Base-by-base conservation (phyloP, 2,113 vertebrate genomes). In the Alouatta palliata region DNA sequence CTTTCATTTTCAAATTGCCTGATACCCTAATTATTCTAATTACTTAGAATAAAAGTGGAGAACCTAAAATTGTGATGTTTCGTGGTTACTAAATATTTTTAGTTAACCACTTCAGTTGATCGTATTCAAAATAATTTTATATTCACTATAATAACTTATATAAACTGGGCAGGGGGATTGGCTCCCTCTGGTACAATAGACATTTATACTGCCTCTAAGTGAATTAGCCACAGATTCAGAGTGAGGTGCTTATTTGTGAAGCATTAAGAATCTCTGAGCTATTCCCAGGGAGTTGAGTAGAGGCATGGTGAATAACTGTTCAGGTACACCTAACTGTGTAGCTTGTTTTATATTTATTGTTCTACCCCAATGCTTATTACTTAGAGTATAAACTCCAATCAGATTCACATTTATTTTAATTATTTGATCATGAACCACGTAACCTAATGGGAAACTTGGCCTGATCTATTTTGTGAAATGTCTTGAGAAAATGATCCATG, bases 401-500 rank as follows among this genome's bases (percentile, higher is more conserved):
- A 80, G 43, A 70, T 96, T 87, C 68, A 96, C n/a, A 86, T 79
- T 85, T 58, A 61, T 83, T 91, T 73, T 80, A 97, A 89, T 35
- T 85, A 54, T 97, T 95, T 94, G 85, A 73, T 80, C 73, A 86
- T n/a, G 35, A 96, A 68, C 81, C 82, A 76, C 79, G 13, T 85
- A 88, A 94, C 83, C 40, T 92, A 91, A 68, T 83, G 27, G 80
- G 64, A 95, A 75, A 79, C 47, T 82, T 95, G 58, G 25, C 45
- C 86, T 85, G 70, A 83, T 84, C 23, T 95, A 14, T 87, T 97
- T 88, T 93, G 16, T 97, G 52, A 96, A 96, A 95, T 92, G 20
- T 90, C 87, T 93, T 97, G 73, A 94, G 71, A 95, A 97, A 94
- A 61, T 86, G 76, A 79, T 37, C 75, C 30, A 25, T 90, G 40